Evolutionary conservation across 1,140 invertebrate genomes (phyloP).

Genomic region (Myzus persicae): DNA sequence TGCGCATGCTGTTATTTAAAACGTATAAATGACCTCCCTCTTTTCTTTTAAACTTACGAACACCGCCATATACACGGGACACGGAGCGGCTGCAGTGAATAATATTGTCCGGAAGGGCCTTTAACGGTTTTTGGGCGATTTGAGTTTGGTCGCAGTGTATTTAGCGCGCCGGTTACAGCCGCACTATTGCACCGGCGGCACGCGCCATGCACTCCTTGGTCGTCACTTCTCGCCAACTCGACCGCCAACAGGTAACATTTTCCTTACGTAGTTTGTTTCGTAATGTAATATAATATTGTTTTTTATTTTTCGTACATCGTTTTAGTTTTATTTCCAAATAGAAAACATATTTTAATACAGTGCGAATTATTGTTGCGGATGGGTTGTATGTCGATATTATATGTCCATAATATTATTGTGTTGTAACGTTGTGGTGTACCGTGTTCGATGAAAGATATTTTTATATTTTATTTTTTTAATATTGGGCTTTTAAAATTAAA

Average conservation of each 20-base stretch:
- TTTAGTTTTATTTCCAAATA: not conserved
- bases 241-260: constrained; percentile 54
- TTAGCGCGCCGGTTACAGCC: constrained; percentile 55
- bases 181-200: constrained; percentile 47
- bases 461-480: no score
- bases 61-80: not conserved
- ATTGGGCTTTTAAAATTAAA: no score
- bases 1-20: constrained; percentile 43
- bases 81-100: not conserved
- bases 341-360: not conserved
- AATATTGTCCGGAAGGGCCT: constrained; percentile 45
- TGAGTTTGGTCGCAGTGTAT: constrained; percentile 55
- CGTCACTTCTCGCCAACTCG: constrained; percentile 47
- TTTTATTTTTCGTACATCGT: not conserved
- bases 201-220: constrained; percentile 55
- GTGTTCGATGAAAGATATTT: no score
- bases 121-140: constrained; percentile 52
- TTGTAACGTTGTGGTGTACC: no score
- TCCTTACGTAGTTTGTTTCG: not conserved
- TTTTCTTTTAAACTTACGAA: not conserved
- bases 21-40: constrained; percentile 2
- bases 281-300: not conserved
- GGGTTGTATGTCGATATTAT: no score
- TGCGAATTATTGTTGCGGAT: no score
- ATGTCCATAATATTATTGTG: no score